Base-by-base conservation (phyloP, 2,888 invertebrate genomes). In the Drepanosiphum platanoidis region DNA sequence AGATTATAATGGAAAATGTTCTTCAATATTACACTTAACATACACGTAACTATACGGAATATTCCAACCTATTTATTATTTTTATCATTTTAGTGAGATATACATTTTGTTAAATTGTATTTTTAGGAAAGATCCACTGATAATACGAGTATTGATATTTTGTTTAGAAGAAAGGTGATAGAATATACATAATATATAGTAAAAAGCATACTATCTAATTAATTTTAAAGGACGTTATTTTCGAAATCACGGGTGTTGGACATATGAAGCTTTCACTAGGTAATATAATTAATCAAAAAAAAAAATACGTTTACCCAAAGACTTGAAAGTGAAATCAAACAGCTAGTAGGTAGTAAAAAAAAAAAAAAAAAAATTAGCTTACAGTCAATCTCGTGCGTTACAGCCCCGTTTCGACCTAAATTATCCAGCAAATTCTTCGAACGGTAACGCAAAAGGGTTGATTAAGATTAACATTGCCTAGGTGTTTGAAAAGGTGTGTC, bases 401-500 rank as follows among this genome's bases (percentile, higher is more conserved):
- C 22, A 70, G 36, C 5, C 9, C 11, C 22, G 7, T 34, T 13
- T 52, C 22, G 1, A 11, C 3, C 27, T 3, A 27, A 81, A 81
- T 52, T 36, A 36, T 27, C 5, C 3, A 11, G 36, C 30, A 18
- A 58, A 39, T 58, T 58, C 36, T 34, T 58, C 36, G 27, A 36
- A 81, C 36, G 58, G 36, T 34, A 52, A 80, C 34, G 34, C n/a
- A 52, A 71, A 81, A 71, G 52, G 80, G 52, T 71, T 70, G 70
- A 71, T 58, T 66, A 36, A 81, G 36, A 32, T 32, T 66, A 42
- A 13, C 8, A 80, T 58, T 80, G 27, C 52, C 52, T 52, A 18
- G 36, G 58, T 58, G 5, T 52, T 79, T 70, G 70, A 8, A 58
- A 81, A 70, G 70, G 80, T 39, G 80, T 81, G 80, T 71, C 80